Evolutionary conservation across 1,140 invertebrate species (phyloP).

Genomic region (Drosophila neocordata): DNA sequence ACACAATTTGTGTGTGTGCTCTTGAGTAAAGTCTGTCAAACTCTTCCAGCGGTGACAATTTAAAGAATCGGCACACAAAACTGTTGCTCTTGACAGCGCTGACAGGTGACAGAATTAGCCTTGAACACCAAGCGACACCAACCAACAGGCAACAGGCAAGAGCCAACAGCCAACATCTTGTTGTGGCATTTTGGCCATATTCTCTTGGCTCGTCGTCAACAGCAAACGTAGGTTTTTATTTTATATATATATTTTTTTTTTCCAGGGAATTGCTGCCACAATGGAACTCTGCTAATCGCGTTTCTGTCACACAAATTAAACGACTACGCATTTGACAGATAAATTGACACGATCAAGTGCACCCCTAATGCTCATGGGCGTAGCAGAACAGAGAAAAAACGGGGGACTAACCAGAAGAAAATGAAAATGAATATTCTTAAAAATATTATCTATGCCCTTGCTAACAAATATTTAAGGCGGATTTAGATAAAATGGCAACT

Average conservation of each 20-base stretch:
- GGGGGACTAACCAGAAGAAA: too few relatives aligned
- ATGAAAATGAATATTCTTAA: too few relatives aligned
- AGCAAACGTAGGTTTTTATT: slow-evolving; percentile 23
- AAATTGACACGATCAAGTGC: slow-evolving; percentile 78
- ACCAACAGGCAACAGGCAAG: neutral
- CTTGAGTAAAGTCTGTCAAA: slow-evolving; percentile 44
- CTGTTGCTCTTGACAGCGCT: slow-evolving; percentile 61
- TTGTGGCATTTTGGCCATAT: slow-evolving; percentile 44
- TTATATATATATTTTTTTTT: neutral
- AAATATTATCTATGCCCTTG: too few relatives aligned
- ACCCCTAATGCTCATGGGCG: slow-evolving; percentile 6
- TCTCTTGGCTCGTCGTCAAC: slow-evolving; percentile 31
- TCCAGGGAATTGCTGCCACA: slow-evolving; percentile 36
- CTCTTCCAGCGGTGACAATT: slow-evolving; percentile 64
- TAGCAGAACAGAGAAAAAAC: too few relatives aligned
- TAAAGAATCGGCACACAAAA: slow-evolving; percentile 60
- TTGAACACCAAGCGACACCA: slow-evolving; percentile 46
- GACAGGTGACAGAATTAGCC: slow-evolving; percentile 80
- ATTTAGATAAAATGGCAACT: slow-evolving; percentile 73
- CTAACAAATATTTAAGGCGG: too few relatives aligned
- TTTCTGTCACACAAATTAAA: slow-evolving; percentile 78
- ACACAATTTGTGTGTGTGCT: neutral
- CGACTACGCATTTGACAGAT: slow-evolving; percentile 66
- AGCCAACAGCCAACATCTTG: slow-evolving; percentile 2
- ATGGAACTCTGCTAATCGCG: slow-evolving; percentile 72